Percentiles rank a stretch among this genome's conserved stretches.
These are phyloP conservation scores for Rattus rattus DNA, from an alignment of 2,113 vertebrate genomes.

Conservation along the genomic window DNA sequence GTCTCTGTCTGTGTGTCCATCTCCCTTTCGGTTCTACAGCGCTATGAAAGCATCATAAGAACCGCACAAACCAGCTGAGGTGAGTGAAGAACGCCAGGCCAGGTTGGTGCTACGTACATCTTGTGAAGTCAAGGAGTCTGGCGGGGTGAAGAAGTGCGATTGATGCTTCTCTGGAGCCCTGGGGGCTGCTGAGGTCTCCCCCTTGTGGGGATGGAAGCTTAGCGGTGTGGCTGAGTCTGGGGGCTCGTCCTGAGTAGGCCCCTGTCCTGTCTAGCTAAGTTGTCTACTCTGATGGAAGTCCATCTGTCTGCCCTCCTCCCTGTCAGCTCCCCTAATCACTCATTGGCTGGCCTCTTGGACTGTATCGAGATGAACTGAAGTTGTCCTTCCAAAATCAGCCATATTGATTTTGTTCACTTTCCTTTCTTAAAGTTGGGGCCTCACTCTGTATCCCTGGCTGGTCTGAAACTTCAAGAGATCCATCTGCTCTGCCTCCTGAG, in stretches of 20 bases:
- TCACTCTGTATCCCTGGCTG: background rate
- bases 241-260: background rate
- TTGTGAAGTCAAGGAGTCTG: background rate
- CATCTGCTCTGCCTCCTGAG: background rate
- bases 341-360: background rate
- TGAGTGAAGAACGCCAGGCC: background rate
- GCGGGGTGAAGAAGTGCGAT: background rate
- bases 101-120: background rate
- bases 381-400: background rate
- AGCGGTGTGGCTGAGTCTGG: background rate
- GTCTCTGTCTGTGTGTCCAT: background rate
- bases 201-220: background rate
- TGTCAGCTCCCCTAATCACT: background rate
- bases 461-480: background rate
- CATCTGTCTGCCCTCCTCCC: too few species aligned
- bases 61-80: background rate
- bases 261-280: background rate
- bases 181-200: background rate
- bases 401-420: background rate
- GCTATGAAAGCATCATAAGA: background rate
- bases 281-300: background rate
- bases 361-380: background rate
- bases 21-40: background rate
- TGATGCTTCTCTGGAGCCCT: background rate
- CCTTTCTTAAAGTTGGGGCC: background rate